Percentiles rank a stretch among this genome's conserved stretches.
Evolutionary conservation across 2,113 vertebrate genomes (phyloP).

Genomic region (Stegastes partitus): DNA sequence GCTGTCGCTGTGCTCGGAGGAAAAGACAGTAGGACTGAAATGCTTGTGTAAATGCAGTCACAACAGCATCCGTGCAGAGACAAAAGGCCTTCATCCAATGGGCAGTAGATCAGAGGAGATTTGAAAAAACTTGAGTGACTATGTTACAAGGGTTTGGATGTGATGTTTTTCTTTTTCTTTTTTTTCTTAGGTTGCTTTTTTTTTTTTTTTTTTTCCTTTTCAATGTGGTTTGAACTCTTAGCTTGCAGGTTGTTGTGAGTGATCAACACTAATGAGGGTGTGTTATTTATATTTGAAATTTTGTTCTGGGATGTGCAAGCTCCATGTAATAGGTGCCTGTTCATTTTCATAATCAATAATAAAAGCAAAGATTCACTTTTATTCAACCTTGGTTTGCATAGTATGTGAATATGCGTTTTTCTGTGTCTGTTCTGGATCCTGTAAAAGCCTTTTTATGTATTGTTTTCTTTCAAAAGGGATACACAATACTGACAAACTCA

Average conservation of each 20-base stretch:
- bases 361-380: constrained; percentile 84
- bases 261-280: constrained; percentile 78
- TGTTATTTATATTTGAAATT: constrained; percentile 81
- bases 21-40: constrained; percentile 35
- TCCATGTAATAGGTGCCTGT: constrained; percentile 86
- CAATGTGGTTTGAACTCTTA: constrained; percentile 76
- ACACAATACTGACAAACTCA: too few species aligned
- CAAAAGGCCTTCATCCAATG: constrained; percentile 38
- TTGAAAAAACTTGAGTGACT: constrained; percentile 50
- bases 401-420: neutral
- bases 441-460: neutral
- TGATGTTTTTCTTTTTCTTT: constrained; percentile 21
- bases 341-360: constrained; percentile 86
- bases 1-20: constrained; percentile 39
- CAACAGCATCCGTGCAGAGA: constrained; percentile 45
- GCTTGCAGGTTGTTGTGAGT: constrained; percentile 80
- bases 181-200: neutral
- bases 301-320: constrained; percentile 84
- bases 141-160: constrained; percentile 59
- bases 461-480: too few species aligned
- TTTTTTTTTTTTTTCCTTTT: constrained; percentile 40
- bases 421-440: neutral
- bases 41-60: constrained; percentile 62
- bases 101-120: constrained; percentile 56
- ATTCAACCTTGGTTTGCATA: constrained; percentile 57